A percentile compares a stretch with the other conserved stretches of the same genome.
phyloP scores from a whole-genome alignment of 2,888 invertebrate species.

The Margaritifera margaritifera region DNA sequence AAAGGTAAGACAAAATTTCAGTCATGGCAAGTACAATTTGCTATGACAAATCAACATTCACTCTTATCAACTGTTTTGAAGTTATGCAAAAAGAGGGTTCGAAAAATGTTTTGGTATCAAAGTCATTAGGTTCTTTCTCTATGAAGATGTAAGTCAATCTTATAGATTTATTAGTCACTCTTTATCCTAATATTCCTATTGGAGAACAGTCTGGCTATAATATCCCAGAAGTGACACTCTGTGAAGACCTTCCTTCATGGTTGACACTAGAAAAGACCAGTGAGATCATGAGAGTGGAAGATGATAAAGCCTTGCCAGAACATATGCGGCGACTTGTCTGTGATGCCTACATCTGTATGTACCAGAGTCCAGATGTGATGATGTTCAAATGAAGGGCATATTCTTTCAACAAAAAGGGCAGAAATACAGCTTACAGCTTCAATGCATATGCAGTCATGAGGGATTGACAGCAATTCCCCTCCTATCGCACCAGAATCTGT shows the following conservation, averaged over 20 bases:
- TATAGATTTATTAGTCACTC: no score
- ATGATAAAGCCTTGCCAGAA: conserved; percentile 87
- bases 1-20: no score
- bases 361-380: conserved; percentile 89
- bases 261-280: conserved; percentile 87
- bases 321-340: conserved; percentile 90
- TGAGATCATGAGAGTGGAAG: conserved; percentile 80
- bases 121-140: no score
- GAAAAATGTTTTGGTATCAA: no score
- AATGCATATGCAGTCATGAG: not conserved
- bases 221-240: conserved; percentile 93
- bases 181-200: conserved; percentile 66
- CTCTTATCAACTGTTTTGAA: not conserved
- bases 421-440: not conserved
- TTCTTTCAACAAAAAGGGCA: not conserved
- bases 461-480: no score
- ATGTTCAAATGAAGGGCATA: conserved; percentile 55
- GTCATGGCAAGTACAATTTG: no score
- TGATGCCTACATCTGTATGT: conserved; percentile 99
- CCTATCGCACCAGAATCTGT: no score
- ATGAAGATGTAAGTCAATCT: no score
- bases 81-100: not conserved
- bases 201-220: conserved; percentile 93
- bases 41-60: not conserved
- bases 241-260: conserved; percentile 85